These are phyloP conservation scores for Minunthozetes semirufus DNA, from an alignment of 2,888 invertebrate species.

Conservation along the genomic window DNA sequence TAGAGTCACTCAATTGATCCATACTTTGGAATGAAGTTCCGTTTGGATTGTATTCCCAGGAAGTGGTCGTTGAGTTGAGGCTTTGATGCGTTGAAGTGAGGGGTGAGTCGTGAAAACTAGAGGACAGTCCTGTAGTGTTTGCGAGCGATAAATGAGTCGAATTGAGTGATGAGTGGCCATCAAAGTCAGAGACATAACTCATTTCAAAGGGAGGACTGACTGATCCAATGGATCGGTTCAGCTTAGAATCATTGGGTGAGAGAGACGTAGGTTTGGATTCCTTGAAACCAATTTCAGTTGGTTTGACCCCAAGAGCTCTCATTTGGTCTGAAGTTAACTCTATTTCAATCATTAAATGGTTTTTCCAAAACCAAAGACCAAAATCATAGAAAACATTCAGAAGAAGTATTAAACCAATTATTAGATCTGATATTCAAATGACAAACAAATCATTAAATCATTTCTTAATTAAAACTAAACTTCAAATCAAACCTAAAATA, in stretches of 20 bases:
- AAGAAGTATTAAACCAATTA: constrained; percentile 22
- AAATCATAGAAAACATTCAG: constrained; percentile 33
- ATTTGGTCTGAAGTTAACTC: constrained; percentile 32
- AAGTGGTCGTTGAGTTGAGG: not conserved
- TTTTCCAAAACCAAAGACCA: constrained; percentile 32
- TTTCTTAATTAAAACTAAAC: not conserved
- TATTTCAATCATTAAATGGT: constrained; percentile 35
- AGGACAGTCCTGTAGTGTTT: not conserved
- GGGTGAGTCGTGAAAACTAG: not conserved
- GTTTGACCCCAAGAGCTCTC: constrained; percentile 29
- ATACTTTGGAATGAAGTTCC: not conserved
- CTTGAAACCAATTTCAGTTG: constrained; percentile 35
- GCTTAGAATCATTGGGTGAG: not conserved
- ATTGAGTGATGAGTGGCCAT: constrained; percentile 28
- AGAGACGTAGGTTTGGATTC: not conserved
- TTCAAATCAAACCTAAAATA: constrained; percentile 25
- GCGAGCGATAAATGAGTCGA: constrained; percentile 12
- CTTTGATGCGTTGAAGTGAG: not conserved
- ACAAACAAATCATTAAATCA: not conserved
- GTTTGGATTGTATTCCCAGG: constrained; percentile 6
- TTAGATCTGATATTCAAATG: not conserved
- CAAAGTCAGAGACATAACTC: not conserved
- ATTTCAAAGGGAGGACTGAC: constrained; percentile 26
- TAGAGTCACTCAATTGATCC: not conserved
- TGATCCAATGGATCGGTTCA: not conserved